Evolutionary conservation across 2,113 vertebrate genomes (phyloP).

Genomic region (Ia io): DNA sequence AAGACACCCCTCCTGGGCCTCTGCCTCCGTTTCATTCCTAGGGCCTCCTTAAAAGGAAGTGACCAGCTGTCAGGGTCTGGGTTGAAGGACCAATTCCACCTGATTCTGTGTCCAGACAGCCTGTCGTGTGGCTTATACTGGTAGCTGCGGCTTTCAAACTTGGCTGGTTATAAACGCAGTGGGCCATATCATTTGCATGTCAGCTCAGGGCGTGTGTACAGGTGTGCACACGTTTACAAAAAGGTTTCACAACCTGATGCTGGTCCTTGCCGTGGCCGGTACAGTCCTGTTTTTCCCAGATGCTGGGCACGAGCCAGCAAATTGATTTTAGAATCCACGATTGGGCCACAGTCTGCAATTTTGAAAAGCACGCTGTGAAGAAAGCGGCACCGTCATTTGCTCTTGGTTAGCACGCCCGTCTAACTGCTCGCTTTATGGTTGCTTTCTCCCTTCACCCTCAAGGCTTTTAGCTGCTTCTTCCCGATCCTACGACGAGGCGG

Average conservation of each 20-base stretch:
- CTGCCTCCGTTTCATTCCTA: not conserved
- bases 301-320: not conserved
- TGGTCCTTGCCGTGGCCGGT: not conserved
- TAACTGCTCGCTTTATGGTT: conserved; percentile 21
- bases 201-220: not conserved
- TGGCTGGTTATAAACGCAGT: too few species aligned
- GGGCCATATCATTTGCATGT: not conserved
- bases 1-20: not conserved
- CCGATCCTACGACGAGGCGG: conserved; percentile 36
- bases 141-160: not conserved
- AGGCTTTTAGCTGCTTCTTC: conserved; percentile 29
- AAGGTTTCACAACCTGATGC: not conserved
- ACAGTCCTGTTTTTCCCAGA: not conserved
- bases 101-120: not conserved
- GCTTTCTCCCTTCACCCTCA: conserved; percentile 41
- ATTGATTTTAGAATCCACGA: conserved; percentile 17
- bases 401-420: conserved; percentile 4
- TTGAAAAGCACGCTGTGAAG: conserved; percentile 15
- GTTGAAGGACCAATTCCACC: not conserved
- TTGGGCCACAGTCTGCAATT: conserved; percentile 23
- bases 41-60: not conserved
- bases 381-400: not conserved
- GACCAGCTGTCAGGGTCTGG: not conserved
- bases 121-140: not conserved
- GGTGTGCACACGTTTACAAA: fast-evolving